These are phyloP conservation scores for Brachyalestes nurse DNA, from an alignment of 2,797 vertebrate species.

Conservation along the genomic window DNA sequence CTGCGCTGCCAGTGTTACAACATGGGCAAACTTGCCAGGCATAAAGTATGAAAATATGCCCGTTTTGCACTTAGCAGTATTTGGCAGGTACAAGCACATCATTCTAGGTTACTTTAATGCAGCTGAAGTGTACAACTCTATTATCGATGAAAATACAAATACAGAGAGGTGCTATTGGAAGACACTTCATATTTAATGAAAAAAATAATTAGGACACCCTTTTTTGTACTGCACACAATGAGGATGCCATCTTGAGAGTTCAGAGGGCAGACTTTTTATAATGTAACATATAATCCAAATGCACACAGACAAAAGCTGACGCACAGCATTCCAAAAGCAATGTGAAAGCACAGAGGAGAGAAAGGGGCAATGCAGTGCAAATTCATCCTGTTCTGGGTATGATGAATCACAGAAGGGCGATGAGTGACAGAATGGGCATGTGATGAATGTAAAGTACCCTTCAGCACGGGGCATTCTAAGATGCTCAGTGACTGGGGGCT, in stretches of 20 bases:
- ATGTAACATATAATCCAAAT: constrained; percentile 5
- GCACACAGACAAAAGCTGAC: constrained; percentile 19
- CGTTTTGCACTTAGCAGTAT: background rate
- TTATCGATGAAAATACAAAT: too few relatives aligned
- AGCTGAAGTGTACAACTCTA: too few relatives aligned
- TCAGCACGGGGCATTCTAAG: constrained; percentile 11
- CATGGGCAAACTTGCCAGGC: background rate
- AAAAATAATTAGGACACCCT: background rate
- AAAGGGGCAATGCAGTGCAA: background rate
- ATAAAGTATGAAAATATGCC: background rate
- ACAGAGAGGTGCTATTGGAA: background rate
- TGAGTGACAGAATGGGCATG: background rate
- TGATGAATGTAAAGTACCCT: constrained; percentile 34
- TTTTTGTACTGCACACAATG: background rate
- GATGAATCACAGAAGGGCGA: background rate
- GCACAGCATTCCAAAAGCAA: background rate
- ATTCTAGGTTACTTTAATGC: too few relatives aligned
- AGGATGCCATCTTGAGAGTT: background rate
- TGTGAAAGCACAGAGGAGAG: constrained; percentile 11
- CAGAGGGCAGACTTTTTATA: background rate
- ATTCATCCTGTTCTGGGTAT: background rate
- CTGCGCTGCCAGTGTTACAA: background rate
- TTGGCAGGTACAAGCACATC: background rate
- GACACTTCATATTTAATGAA: background rate
- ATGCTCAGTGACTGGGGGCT: constrained; percentile 25